phyloP scores from a whole-genome alignment of 2,888 invertebrate species.

The Lasioglossum oenotherae region DNA sequence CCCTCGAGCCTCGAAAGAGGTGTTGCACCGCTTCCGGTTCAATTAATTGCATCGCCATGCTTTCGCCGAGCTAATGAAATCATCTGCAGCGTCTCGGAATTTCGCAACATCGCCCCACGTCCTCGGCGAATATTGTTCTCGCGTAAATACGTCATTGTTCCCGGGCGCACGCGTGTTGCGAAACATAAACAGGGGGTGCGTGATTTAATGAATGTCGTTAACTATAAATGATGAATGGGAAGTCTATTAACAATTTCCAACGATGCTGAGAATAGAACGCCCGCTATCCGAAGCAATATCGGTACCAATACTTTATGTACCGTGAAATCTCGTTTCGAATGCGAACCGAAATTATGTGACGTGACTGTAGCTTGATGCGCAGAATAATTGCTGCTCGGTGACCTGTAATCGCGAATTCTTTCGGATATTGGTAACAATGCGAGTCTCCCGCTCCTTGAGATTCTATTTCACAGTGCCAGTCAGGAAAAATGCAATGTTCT shows the following conservation, averaged over 20 bases:
- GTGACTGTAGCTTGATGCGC: neutral
- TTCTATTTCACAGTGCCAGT: neutral
- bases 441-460: neutral
- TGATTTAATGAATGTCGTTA: neutral
- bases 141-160: neutral
- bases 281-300: neutral
- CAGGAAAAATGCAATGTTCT: neutral
- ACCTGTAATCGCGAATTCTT: neutral
- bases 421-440: neutral
- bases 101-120: neutral
- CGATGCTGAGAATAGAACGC: neutral
- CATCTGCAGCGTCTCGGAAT: neutral
- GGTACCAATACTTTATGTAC: neutral
- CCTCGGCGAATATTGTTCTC: neutral
- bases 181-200: neutral
- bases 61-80: constrained; percentile 51
- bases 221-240: neutral
- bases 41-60: constrained; percentile 58
- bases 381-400: neutral
- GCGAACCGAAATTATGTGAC: neutral
- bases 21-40: constrained; percentile 36
- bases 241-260: neutral
- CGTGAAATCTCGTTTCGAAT: constrained; percentile 1
- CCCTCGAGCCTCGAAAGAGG: constrained; percentile 22
- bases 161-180: neutral